A percentile compares a stretch with the other conserved stretches of the same genome.
Evolutionary conservation across 2,113 vertebrate genomes (phyloP).

Genomic region (Brienomyrus longianalis): DNA sequence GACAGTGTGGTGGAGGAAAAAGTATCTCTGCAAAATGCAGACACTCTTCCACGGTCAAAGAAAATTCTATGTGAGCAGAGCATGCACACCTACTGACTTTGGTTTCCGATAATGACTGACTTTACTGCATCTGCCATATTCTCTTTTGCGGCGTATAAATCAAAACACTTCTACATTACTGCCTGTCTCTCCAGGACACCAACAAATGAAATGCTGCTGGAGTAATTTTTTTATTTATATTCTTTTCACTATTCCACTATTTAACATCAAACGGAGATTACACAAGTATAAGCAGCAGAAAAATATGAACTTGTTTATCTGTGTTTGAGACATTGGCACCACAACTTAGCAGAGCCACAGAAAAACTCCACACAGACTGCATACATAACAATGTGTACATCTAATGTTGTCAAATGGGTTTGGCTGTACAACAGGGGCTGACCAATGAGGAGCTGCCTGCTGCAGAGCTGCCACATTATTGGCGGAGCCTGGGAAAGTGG

Average conservation of each 20-base stretch:
- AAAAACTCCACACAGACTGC: background rate
- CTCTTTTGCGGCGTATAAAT: background rate
- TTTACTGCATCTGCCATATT: background rate
- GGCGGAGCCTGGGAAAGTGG: background rate
- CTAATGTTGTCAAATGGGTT: background rate
- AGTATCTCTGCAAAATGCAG: background rate
- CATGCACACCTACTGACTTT: background rate
- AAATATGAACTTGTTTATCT: background rate
- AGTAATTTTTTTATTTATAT: background rate
- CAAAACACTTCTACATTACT: background rate
- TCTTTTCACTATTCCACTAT: background rate
- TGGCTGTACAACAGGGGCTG: background rate
- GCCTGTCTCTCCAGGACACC: background rate
- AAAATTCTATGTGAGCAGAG: background rate
- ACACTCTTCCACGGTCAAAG: background rate
- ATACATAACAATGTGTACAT: background rate
- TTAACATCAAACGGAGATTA: background rate
- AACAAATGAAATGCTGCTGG: background rate
- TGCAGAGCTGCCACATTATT: background rate
- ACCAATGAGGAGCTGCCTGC: background rate
- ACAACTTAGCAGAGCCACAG: background rate
- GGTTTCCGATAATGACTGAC: background rate
- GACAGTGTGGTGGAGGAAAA: background rate
- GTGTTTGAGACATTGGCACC: background rate
- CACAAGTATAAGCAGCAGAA: background rate